Conservation (phyloP, 2,797 vertebrate genomes). For the Erpetoichthys calabaricus region DNA sequence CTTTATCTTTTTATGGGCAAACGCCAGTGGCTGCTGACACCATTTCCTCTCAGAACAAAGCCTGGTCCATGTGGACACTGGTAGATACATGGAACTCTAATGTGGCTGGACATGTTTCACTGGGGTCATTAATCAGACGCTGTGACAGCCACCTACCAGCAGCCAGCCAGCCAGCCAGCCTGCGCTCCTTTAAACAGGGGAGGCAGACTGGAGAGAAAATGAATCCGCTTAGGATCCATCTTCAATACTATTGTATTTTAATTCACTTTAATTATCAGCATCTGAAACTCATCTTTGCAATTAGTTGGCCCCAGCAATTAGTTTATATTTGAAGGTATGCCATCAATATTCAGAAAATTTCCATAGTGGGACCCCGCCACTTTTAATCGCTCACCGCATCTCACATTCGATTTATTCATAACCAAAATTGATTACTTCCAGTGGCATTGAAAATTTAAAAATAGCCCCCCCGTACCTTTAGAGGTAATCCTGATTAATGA, state of each 20-base stretch:
- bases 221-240: conserved; percentile 8
- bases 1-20: conserved; percentile 99
- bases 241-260: conserved; percentile 6
- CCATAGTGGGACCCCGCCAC: background rate
- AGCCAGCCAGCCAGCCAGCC: conserved; percentile 33
- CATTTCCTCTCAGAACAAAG: conserved; percentile 99
- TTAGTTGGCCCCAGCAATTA: conserved; percentile 17
- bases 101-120: conserved; percentile 97
- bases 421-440: conserved; percentile 21
- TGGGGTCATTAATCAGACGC: conserved; percentile 98
- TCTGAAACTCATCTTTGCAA: conserved; percentile 23
- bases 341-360: background rate
- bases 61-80: conserved; percentile 77
- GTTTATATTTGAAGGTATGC: background rate
- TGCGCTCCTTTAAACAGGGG: conserved; percentile 37
- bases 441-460: conserved; percentile 10
- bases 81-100: conserved; percentile 98
- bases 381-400: conserved; percentile 17
- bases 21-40: conserved; percentile 94
- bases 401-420: conserved; percentile 22
- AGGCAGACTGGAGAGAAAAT: conserved; percentile 36
- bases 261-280: conserved; percentile 15
- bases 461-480: conserved; percentile 9
- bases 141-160: conserved; percentile 87
- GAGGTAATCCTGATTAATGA: conserved; percentile 20